phyloP scores from a whole-genome alignment of 2,797 vertebrate species.

The Alauda arvensis region DNA sequence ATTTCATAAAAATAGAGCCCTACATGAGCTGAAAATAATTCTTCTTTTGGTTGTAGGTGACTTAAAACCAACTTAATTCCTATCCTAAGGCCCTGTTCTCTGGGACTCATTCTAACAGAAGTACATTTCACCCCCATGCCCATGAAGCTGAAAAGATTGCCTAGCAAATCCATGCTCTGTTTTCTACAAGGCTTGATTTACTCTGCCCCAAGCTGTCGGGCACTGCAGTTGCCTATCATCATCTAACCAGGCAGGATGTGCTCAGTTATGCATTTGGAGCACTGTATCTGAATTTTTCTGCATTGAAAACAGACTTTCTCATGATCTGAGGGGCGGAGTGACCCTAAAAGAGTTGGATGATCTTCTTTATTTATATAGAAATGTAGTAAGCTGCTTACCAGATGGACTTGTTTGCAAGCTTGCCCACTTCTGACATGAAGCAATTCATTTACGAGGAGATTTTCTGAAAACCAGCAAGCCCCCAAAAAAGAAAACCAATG shows the following conservation, averaged over 20 bases:
- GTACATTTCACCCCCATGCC: not conserved
- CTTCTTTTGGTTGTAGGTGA: not conserved
- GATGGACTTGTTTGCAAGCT: constrained; percentile 58
- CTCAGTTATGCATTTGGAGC: constrained; percentile 9
- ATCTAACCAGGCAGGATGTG: not conserved
- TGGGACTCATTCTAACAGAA: not conserved
- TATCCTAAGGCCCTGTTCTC: not conserved
- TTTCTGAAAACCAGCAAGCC: constrained; percentile 10
- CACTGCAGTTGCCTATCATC: not conserved
- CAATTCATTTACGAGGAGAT: constrained; percentile 10
- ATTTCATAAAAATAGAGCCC: not conserved
- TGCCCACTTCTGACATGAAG: constrained; percentile 51
- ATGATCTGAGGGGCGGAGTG: constrained; percentile 27
- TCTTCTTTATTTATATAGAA: constrained; percentile 53
- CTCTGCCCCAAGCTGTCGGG: not conserved
- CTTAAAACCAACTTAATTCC: not conserved
- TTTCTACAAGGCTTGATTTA: not conserved
- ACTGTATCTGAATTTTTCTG: not conserved
- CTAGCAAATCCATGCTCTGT: accelerated
- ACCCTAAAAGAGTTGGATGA: constrained; percentile 39
- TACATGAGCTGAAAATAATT: not conserved
- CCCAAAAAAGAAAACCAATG: not conserved
- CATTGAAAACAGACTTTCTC: constrained; percentile 41
- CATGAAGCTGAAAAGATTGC: not conserved
- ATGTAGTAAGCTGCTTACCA: constrained; percentile 50